phyloP scores from a whole-genome alignment of 2,888 invertebrate species.

The Cephus spinipes region DNA sequence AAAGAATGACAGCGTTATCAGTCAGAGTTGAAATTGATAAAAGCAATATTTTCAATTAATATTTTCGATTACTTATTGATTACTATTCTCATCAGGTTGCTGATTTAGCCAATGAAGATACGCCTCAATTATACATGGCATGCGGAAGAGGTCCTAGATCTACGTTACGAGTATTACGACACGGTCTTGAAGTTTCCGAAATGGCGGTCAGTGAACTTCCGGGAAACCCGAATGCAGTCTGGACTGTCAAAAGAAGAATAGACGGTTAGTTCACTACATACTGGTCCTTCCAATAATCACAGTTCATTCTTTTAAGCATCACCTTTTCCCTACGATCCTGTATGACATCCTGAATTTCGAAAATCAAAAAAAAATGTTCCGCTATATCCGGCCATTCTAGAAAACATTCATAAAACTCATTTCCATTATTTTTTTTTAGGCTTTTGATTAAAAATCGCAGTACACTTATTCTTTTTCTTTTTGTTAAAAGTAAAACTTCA shows the following conservation, averaged over 20 bases:
- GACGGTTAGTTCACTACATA: conserved; percentile 82
- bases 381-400: background rate
- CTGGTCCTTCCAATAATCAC: conserved; percentile 1
- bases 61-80: background rate
- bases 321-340: background rate
- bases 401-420: background rate
- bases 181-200: conserved; percentile 98
- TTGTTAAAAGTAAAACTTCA: background rate
- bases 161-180: conserved; percentile 88
- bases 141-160: conserved; percentile 97
- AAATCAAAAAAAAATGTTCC: too few relatives aligned
- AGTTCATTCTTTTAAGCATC: background rate
- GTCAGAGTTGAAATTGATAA: background rate
- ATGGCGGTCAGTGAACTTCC: conserved; percentile 99
- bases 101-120: conserved; percentile 97
- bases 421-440: background rate
- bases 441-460: background rate
- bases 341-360: background rate
- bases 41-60: conserved; percentile 7
- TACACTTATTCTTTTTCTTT: background rate
- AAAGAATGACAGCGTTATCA: conserved; percentile 46
- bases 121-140: conserved; percentile 96
- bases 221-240: conserved; percentile 99
- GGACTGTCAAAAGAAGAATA: conserved; percentile 96
- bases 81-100: conserved; percentile 73